phyloP scores from a whole-genome alignment of 2,888 invertebrate species.

The Galeruca laticollis region DNA sequence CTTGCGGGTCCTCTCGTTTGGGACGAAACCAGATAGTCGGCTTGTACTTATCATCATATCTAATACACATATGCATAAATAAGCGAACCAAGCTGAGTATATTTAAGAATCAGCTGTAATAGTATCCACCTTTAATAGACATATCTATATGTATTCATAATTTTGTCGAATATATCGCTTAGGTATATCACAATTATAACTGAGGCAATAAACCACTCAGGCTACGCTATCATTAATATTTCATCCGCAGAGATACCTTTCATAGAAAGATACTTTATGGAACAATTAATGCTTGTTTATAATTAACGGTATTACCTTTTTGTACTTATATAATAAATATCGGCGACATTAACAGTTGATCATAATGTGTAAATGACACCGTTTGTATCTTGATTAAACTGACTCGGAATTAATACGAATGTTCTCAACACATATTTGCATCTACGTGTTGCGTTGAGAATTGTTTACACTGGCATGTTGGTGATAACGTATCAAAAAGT shows the following conservation, averaged over 20 bases:
- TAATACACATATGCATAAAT: too few species aligned
- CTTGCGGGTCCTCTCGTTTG: too few species aligned
- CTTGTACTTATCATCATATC: too few species aligned
- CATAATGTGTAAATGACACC: conserved; percentile 16
- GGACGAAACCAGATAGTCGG: too few species aligned
- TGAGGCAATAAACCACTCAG: background rate
- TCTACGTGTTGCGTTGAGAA: conserved; percentile 2
- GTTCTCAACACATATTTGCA: background rate
- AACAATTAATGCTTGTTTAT: conserved; percentile 20
- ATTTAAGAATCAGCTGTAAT: background rate
- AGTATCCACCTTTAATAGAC: background rate
- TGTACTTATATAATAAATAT: conserved; percentile 12
- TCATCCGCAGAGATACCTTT: conserved; percentile 8
- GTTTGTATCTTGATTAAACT: conserved; percentile 21
- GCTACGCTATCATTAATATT: conserved; percentile 11
- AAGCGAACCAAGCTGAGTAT: background rate
- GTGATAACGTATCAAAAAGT: background rate
- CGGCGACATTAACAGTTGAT: conserved; percentile 16
- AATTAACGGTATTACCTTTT: conserved; percentile 9
- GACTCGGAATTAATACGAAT: conserved; percentile 10
- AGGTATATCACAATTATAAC: conserved; percentile 9
- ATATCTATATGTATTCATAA: conserved; percentile 3
- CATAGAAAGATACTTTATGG: conserved; percentile 20
- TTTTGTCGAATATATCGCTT: background rate
- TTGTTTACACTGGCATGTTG: background rate